These are phyloP conservation scores for Lycopodina hypogea DNA, from an alignment of 37 sponge, comb jelly and placozoan species.

Conservation along the genomic window DNA sequence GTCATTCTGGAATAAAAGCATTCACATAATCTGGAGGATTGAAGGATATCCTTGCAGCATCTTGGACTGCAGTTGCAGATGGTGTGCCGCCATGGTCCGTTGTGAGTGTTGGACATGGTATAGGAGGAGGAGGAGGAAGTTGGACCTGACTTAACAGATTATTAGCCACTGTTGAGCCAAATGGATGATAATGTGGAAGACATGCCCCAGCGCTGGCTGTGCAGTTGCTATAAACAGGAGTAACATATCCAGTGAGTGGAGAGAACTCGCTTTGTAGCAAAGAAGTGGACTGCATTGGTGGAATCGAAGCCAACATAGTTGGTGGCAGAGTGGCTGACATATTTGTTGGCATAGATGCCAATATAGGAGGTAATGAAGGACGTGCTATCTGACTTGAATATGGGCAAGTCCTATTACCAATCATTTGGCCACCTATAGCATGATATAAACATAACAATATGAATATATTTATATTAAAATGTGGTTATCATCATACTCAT, in stretches of 20 bases:
- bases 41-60: not conserved
- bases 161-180: not conserved
- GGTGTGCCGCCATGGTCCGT: not conserved
- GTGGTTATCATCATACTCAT: not conserved
- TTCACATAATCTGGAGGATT: constrained; percentile 43
- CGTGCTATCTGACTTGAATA: too few species aligned
- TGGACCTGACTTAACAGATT: not conserved
- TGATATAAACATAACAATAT: not conserved
- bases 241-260: constrained; percentile 17
- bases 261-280: constrained; percentile 19
- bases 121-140: constrained; percentile 6
- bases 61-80: not conserved
- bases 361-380: constrained; percentile 24
- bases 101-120: not conserved
- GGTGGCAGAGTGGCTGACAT: constrained; percentile 20
- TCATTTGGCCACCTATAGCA: not conserved
- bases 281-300: constrained; percentile 9
- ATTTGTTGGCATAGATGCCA: not conserved
- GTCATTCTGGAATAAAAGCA: constrained; percentile 29
- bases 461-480: not conserved
- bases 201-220: not conserved
- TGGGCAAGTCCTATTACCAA: not conserved
- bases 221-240: not conserved
- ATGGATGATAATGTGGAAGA: not conserved
- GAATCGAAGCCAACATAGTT: not conserved